These are phyloP conservation scores for Brachionus calyciflorus DNA, from an alignment of 1,140 invertebrate species.

Conservation along the genomic window DNA sequence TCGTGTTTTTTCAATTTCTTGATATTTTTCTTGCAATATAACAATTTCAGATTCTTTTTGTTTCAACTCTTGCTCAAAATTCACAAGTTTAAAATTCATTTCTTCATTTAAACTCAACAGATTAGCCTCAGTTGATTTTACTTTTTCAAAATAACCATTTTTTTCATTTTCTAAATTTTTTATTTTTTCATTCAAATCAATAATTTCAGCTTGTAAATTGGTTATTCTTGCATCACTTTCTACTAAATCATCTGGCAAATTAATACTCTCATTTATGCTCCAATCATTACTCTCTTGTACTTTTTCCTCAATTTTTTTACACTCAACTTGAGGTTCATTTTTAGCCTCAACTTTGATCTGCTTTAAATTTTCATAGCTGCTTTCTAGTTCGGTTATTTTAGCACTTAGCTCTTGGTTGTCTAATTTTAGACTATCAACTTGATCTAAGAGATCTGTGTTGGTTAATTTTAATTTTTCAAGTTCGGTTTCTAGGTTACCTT, in stretches of 20 bases:
- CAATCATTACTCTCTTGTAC: neutral
- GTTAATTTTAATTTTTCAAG: neutral
- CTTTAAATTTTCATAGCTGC: too few relatives aligned
- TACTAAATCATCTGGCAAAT: neutral
- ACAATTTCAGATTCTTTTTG: neutral
- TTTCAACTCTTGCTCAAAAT: neutral
- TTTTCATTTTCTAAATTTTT: too few relatives aligned
- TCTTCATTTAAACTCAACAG: too few relatives aligned
- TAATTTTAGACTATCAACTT: neutral
- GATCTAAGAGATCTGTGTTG: neutral
- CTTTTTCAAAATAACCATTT: too few relatives aligned
- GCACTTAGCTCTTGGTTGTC: constrained; percentile 6
- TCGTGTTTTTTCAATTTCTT: neutral
- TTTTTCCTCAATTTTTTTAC: neutral
- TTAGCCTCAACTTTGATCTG: too few relatives aligned
- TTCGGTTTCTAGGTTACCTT: neutral
- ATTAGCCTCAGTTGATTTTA: too few relatives aligned
- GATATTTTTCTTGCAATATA: neutral
- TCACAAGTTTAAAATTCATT: too few relatives aligned
- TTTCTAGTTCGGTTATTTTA: too few relatives aligned
- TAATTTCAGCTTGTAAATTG: too few relatives aligned
- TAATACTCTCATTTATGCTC: neutral
- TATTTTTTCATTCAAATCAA: too few relatives aligned
- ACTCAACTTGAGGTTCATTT: neutral
- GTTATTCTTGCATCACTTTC: too few relatives aligned